A percentile compares a stretch with the other conserved stretches of the same genome.
phyloP scores from a whole-genome alignment of 2,888 invertebrate species.

The Ichneumoninae sp. region DNA sequence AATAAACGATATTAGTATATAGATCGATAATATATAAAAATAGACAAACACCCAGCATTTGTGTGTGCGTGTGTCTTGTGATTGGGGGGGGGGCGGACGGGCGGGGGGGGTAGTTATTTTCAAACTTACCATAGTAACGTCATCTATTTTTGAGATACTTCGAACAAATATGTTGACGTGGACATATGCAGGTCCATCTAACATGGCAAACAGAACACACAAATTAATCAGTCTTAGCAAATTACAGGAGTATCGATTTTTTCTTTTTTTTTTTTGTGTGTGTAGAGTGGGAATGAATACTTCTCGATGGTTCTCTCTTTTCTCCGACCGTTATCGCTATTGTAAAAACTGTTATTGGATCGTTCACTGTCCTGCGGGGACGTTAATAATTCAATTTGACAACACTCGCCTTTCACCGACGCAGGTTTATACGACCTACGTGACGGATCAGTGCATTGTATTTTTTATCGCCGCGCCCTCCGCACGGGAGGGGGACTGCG shows the following conservation, averaged over 20 bases:
- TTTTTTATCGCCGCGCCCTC: conserved; percentile 9
- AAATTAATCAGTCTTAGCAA: conserved; percentile 80
- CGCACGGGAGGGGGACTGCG: neutral
- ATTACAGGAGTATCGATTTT: conserved; percentile 64
- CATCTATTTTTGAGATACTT: conserved; percentile 99
- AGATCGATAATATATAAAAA: conserved; percentile 62
- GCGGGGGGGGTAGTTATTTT: conserved; percentile 42
- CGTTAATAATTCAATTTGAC: neutral
- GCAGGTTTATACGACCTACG: neutral
- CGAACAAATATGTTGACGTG: conserved; percentile 99
- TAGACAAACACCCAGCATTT: conserved; percentile 76
- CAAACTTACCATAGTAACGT: conserved; percentile 98
- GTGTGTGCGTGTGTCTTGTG: conserved; percentile 78
- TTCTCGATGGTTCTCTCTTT: conserved; percentile 41
- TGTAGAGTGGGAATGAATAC: conserved; percentile 48
- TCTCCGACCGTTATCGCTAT: conserved; percentile 16
- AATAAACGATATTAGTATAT: conserved; percentile 50
- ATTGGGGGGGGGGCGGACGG: conserved; percentile 58
- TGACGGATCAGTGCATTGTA: conserved; percentile 4
- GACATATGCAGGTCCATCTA: conserved; percentile 97
- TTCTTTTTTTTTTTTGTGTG: conserved; percentile 47
- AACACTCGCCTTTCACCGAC: neutral
- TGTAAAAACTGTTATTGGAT: neutral
- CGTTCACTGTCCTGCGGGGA: neutral
- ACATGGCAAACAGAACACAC: conserved; percentile 84